Conservation (phyloP, 2,797 vertebrate species). For the Allobates femoralis region DNA sequence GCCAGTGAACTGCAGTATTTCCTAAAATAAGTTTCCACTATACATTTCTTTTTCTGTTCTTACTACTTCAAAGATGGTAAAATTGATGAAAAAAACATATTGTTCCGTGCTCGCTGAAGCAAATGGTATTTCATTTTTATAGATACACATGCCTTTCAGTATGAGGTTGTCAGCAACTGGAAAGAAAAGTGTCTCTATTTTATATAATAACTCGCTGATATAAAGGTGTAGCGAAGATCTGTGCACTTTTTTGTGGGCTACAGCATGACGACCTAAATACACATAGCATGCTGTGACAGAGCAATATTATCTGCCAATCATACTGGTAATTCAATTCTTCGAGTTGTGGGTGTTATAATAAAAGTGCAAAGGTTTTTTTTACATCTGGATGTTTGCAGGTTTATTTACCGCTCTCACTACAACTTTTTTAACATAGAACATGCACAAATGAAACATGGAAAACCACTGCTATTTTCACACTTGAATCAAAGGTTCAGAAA, state of each 20-base stretch:
- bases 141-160: background rate
- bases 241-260: slow-evolving; percentile 1
- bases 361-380: background rate
- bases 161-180: background rate
- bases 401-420: background rate
- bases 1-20: background rate
- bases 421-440: background rate
- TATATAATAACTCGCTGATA: slow-evolving; percentile 25
- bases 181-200: slow-evolving; percentile 24
- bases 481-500: too few species aligned
- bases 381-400: slow-evolving; percentile 7
- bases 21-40: slow-evolving; percentile 7
- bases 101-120: slow-evolving; percentile 14
- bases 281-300: background rate
- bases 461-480: background rate
- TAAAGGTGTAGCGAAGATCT: slow-evolving; percentile 11
- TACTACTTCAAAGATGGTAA: slow-evolving; percentile 25
- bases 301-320: slow-evolving; percentile 30
- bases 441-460: background rate
- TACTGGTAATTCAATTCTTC: background rate
- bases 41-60: slow-evolving; percentile 3
- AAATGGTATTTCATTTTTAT: slow-evolving; percentile 10
- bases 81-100: slow-evolving; percentile 32
- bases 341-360: slow-evolving; percentile 9
- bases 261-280: background rate